phyloP scores from a whole-genome alignment of 2,113 vertebrate species.

The Hypomesus transpacificus region DNA sequence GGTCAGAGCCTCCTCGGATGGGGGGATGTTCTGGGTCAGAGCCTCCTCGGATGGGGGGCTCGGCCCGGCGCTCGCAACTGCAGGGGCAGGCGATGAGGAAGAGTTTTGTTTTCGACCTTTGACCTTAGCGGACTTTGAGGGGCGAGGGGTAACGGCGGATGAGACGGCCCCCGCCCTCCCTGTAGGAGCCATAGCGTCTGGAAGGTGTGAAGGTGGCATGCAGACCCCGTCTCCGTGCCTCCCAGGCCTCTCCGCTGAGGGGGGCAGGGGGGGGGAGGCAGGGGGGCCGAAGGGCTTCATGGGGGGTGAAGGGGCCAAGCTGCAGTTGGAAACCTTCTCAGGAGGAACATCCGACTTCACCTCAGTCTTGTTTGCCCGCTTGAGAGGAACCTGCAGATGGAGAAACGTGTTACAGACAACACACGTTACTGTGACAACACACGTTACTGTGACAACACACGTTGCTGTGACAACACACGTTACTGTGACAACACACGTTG shows the following conservation, averaged over 20 bases:
- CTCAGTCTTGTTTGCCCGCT: conserved; percentile 63
- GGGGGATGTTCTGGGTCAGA: conserved; percentile 38
- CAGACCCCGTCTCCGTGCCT: conserved; percentile 67
- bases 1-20: conserved; percentile 29
- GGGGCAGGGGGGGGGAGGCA: conserved; percentile 12
- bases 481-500: no score
- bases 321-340: conserved; percentile 50
- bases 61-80: conserved; percentile 28
- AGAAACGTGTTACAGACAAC: conserved; percentile 23
- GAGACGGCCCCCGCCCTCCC: conserved; percentile 48
- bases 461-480: no score
- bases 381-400: conserved; percentile 62
- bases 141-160: conserved; percentile 75
- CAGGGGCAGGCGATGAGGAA: conserved; percentile 42
- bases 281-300: conserved; percentile 25
- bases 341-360: conserved; percentile 54
- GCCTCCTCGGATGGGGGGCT: conserved; percentile 37
- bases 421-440: no score
- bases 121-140: conserved; percentile 79
- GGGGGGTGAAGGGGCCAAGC: conserved; percentile 31
- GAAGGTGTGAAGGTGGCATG: conserved; percentile 53
- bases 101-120: conserved; percentile 68
- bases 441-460: no score
- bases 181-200: conserved; percentile 71
- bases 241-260: conserved; percentile 40